Conservation (phyloP, 1,140 invertebrate species). For the Sycophila sp. region DNA sequence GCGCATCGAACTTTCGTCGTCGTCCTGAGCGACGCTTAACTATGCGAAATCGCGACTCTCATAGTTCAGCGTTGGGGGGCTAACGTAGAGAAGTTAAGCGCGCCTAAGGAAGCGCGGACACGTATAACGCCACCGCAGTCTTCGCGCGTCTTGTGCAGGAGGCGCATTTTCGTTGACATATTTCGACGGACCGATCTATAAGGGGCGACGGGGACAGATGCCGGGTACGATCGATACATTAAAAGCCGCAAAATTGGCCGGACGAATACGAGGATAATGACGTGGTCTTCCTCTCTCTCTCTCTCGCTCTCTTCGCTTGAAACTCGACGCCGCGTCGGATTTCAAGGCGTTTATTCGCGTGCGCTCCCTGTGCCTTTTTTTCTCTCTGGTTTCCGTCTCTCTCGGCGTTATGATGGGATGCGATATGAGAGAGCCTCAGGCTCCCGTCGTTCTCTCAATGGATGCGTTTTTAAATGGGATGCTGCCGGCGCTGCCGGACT, state of each 20-base stretch:
- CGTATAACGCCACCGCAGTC: slow-evolving; percentile 41
- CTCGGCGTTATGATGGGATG: too few species aligned
- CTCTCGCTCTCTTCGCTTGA: too few species aligned
- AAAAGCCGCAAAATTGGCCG: slow-evolving; percentile 2
- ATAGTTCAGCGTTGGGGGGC: too few species aligned
- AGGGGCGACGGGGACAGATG: background rate
- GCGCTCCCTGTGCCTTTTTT: too few species aligned
- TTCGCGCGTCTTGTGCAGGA: slow-evolving; percentile 25
- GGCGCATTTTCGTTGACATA: too few species aligned
- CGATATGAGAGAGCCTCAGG: too few species aligned
- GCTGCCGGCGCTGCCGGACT: too few species aligned
- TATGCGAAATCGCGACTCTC: slow-evolving; percentile 36
- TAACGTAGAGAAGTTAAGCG: background rate
- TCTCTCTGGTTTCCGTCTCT: too few species aligned
- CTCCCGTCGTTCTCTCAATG: too few species aligned
- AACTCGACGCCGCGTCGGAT: background rate
- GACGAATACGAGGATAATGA: background rate
- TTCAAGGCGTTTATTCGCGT: background rate
- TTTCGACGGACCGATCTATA: too few species aligned
- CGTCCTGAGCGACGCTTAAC: slow-evolving; percentile 19
- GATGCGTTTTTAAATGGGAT: too few species aligned
- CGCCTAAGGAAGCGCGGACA: slow-evolving; percentile 35
- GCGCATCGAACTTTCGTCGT: background rate
- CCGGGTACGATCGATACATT: slow-evolving; percentile 7
- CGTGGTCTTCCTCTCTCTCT: too few species aligned